Conservation (phyloP, 2,888 invertebrate genomes). For the Drosophila picticornis region DNA sequence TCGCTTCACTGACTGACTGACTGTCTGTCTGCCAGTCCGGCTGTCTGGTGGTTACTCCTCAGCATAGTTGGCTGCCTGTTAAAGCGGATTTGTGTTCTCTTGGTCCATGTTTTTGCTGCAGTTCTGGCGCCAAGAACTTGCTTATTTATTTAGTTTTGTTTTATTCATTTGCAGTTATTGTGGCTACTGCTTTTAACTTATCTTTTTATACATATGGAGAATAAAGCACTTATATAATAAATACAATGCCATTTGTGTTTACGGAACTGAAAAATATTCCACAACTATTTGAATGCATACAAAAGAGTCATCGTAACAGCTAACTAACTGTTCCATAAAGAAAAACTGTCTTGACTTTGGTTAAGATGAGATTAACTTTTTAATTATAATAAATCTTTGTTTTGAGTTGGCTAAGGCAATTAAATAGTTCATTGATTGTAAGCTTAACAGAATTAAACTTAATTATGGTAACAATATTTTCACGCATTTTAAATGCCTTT, state of each 20-base stretch:
- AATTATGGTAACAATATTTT: too few species aligned
- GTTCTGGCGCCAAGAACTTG: slow-evolving; percentile 40
- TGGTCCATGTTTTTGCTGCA: slow-evolving; percentile 31
- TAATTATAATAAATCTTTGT: too few species aligned
- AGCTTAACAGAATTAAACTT: neutral
- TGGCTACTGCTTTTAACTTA: slow-evolving; percentile 18
- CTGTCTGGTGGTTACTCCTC: slow-evolving; percentile 16
- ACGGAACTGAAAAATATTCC: neutral
- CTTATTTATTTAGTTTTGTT: slow-evolving; percentile 29
- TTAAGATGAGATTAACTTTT: too few species aligned
- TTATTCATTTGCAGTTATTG: slow-evolving; percentile 31
- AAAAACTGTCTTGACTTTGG: neutral
- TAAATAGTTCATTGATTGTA: neutral
- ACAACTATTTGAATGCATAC: neutral
- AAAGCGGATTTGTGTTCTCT: slow-evolving; percentile 21
- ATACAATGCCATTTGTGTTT: slow-evolving; percentile 1
- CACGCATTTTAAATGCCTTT: neutral
- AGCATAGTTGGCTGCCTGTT: slow-evolving; percentile 10
- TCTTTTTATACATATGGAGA: neutral
- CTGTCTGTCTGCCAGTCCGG: neutral
- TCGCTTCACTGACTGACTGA: neutral
- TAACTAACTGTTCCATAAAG: neutral
- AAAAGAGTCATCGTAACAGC: neutral
- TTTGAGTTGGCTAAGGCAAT: neutral
- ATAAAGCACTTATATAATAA: slow-evolving; percentile 34